These are phyloP conservation scores for Anguilla japonica DNA, from an alignment of 2,113 vertebrate species.

Conservation along the genomic window DNA sequence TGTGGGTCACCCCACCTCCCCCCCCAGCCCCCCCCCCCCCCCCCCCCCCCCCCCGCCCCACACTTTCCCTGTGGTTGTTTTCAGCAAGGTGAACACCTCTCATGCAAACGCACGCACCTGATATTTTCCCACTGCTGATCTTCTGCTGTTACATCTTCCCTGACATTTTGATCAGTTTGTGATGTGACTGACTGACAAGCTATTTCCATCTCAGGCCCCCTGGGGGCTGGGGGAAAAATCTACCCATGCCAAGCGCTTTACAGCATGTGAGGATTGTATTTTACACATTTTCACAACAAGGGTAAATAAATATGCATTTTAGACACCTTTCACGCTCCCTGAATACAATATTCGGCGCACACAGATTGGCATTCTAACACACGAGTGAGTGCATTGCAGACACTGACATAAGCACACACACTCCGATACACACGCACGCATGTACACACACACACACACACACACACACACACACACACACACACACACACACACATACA, in stretches of 20 bases:
- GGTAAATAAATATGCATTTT: constrained; percentile 30
- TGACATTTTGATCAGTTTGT: constrained; percentile 29
- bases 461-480: no score
- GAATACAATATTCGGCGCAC: constrained; percentile 7
- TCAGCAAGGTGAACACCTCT: constrained; percentile 1
- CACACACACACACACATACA: neutral
- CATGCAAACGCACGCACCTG: neutral
- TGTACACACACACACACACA: neutral
- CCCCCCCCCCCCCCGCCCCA: neutral
- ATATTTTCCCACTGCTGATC: constrained; percentile 10
- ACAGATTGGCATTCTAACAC: neutral
- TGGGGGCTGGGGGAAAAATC: constrained; percentile 8
- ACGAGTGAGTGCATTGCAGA: neutral
- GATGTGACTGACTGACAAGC: constrained; percentile 20
- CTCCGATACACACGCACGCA: neutral
- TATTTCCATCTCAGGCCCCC: constrained; percentile 24
- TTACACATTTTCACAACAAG: constrained; percentile 14
- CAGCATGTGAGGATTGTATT: constrained; percentile 6
- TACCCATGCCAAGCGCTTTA: constrained; percentile 5
- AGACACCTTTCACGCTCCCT: constrained; percentile 6
- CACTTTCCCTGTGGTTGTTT: neutral
- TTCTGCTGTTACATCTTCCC: constrained; percentile 19
- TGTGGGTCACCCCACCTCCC: neutral
- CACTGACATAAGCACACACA: neutral
- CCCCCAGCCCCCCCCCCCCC: neutral